Base-by-base conservation (phyloP, 2,888 invertebrate species). In the Argyra leucocephala region DNA sequence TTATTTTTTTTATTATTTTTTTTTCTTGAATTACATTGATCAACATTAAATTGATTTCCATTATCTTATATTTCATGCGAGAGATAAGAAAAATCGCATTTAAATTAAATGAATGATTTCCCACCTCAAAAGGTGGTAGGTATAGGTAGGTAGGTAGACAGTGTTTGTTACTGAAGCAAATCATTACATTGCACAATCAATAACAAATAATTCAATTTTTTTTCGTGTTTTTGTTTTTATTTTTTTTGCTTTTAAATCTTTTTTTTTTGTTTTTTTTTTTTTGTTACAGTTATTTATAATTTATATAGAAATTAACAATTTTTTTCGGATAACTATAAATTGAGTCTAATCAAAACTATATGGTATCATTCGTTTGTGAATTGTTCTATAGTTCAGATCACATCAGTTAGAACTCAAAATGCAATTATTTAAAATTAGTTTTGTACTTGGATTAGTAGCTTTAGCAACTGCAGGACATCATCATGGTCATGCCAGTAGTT, bases 401-500 rank as follows among this genome's bases (percentile, higher is more conserved):
- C 31, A 31, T 6, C 7, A 31, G 12, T 6, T 31, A 31, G 9
- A 31, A 31, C 5, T 48, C 12, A 59, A 59, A 59, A 59, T 59
- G 59, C 59, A 59, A 59, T 23, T 59, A 23, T 18, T 59, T 23
- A 59, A 18, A 59, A 2, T 59, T n/a, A n/a, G 18, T 23, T 15
- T 59, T 23, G 59, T 59, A 18, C 3, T 59, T 23, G 59, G 18
- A 23, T 59, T 59, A 23, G 59, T 21, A 15, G 23, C 59, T 23
- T 59, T 59, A 59, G 23, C 59, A 12, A 12, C 15, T 15, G 59
- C 59, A 23, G 59, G 59, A 23, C 23, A 59, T 23, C 23, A 23
- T 18, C 59, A 59, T 59, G 58, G 63, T 36, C 57, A 31, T 36
- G 67, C 62, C 6, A 18, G 18, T 15, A 65, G 67, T 36, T 67